These are phyloP conservation scores for Bombus sylvicola DNA, from an alignment of 1,140 invertebrate species.

Conservation along the genomic window DNA sequence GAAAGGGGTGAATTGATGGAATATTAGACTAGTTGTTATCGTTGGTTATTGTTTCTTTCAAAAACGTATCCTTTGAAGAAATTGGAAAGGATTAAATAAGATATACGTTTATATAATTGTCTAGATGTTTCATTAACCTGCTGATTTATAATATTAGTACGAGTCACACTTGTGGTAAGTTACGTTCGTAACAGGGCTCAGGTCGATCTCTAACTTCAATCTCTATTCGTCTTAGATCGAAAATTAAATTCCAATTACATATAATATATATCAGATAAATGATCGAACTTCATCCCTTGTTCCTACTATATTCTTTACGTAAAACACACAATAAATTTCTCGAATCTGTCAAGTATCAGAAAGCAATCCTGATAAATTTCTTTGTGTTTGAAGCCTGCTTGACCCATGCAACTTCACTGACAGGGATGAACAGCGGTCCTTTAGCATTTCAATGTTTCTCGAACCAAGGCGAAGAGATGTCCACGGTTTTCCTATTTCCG, in stretches of 20 bases:
- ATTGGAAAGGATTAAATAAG: neutral
- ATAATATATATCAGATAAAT: fast-evolving
- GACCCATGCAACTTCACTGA: neutral
- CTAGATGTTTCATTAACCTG: too few species aligned
- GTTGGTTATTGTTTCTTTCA: neutral
- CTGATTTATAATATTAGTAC: too few species aligned
- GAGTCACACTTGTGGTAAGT: too few species aligned
- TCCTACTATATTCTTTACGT: too few species aligned
- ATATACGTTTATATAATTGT: too few species aligned
- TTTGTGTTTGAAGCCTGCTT: neutral
- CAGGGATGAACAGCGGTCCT: neutral
- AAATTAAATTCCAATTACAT: neutral
- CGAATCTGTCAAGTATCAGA: neutral
- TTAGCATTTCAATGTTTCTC: neutral
- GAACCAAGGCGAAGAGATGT: neutral
- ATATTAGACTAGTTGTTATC: neutral
- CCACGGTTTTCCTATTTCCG: constrained; percentile 52
- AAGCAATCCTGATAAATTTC: neutral
- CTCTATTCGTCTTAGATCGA: neutral
- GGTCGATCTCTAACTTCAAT: neutral
- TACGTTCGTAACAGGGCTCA: neutral
- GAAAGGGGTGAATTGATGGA: neutral
- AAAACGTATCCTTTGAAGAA: neutral
- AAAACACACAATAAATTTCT: neutral
- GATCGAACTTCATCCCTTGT: too few species aligned